Conservation (phyloP, 2,888 invertebrate genomes). For the Exocentrus adspersus region DNA sequence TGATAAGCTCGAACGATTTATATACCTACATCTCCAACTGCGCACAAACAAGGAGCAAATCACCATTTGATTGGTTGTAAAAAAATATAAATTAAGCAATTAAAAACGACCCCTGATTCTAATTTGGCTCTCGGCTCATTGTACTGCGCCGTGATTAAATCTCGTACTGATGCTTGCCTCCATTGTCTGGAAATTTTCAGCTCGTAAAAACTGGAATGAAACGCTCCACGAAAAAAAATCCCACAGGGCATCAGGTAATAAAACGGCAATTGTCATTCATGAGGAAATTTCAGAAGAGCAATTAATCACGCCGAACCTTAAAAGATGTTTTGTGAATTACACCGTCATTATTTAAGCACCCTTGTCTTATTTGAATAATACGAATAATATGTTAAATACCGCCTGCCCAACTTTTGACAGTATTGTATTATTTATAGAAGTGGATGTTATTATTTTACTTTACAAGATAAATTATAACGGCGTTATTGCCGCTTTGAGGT, state of each 20-base stretch:
- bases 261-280: constrained; percentile 2
- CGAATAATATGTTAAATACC: neutral
- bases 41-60: too few relatives aligned
- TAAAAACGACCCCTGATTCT: too few relatives aligned
- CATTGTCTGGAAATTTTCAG: too few relatives aligned
- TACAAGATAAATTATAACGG: neutral
- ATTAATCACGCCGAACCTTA: neutral
- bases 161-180: too few relatives aligned
- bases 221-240: neutral
- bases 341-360: constrained; percentile 15
- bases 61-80: too few relatives aligned
- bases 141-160: too few relatives aligned
- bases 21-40: too few relatives aligned
- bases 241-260: neutral
- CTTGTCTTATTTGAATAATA: constrained; percentile 10
- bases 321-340: constrained; percentile 2
- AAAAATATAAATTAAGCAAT: too few relatives aligned
- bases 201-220: neutral
- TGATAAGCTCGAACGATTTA: neutral
- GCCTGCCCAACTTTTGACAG: neutral
- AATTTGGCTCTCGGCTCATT: too few relatives aligned
- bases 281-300: neutral
- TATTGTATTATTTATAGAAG: neutral
- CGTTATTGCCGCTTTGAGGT: neutral
- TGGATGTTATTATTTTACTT: too few relatives aligned